A percentile compares a stretch with the other conserved stretches of the same genome.
phyloP scores from a whole-genome alignment of 2,797 vertebrate genomes.

The Sebastes flavidus region DNA sequence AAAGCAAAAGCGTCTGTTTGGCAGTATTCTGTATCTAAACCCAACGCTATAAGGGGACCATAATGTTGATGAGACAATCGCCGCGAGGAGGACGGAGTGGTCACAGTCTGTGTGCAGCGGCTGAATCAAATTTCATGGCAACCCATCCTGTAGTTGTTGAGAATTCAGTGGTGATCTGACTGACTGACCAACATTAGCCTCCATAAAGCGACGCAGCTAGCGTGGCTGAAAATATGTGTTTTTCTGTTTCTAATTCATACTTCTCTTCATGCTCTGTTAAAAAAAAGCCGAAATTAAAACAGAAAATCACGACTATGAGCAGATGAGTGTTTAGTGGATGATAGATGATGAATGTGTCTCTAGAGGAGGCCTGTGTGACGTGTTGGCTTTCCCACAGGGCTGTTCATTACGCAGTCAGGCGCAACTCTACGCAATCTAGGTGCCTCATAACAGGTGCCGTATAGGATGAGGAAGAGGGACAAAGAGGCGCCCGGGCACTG shows the following conservation, averaged over 20 bases:
- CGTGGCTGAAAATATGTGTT: not conserved
- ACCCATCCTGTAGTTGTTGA: not conserved
- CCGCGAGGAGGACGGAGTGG: no score
- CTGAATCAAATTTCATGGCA: not conserved
- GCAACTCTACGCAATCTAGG: constrained; percentile 4
- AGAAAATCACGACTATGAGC: constrained; percentile 17
- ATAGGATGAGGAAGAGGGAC: constrained; percentile 29
- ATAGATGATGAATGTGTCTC: constrained; percentile 50
- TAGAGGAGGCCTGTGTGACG: not conserved
- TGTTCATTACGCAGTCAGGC: constrained; percentile 11
- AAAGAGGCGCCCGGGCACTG: constrained; percentile 11
- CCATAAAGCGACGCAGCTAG: not conserved
- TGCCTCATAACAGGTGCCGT: constrained; percentile 42
- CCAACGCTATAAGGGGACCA: no score
- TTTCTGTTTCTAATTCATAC: not conserved
- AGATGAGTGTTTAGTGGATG: constrained; percentile 31
- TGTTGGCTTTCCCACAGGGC: constrained; percentile 22
- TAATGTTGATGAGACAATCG: no score
- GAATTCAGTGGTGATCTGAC: not conserved
- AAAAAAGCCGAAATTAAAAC: not conserved
- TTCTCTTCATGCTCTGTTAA: not conserved
- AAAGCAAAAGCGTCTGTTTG: no score
- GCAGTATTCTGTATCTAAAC: no score
- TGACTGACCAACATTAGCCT: not conserved
- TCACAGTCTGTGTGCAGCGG: no score